Percentiles rank a stretch among this genome's conserved stretches.
Conservation (phyloP, 2,113 vertebrate genomes). For the Anhinga rufa region DNA sequence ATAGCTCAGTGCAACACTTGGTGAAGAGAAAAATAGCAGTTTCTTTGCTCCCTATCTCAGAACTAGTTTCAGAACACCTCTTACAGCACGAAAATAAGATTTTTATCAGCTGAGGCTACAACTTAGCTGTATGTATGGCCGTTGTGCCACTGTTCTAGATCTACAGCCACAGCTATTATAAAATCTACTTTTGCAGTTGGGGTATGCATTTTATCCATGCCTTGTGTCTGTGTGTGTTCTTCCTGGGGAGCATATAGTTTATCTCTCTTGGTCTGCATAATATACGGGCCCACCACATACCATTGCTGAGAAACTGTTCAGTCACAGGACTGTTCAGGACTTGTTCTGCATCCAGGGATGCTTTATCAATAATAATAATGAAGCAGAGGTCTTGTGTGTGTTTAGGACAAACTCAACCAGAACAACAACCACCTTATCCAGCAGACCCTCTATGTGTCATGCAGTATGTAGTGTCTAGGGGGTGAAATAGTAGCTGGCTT, state of each 20-base stretch:
- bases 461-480: no score
- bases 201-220: background rate
- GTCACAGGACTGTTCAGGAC: background rate
- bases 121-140: background rate
- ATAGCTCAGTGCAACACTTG: background rate
- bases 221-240: background rate
- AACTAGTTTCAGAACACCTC: background rate
- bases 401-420: background rate
- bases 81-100: background rate
- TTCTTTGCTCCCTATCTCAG: background rate
- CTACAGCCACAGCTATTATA: background rate
- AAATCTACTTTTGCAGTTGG: background rate
- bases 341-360: background rate
- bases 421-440: background rate
- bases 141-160: background rate
- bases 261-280: background rate
- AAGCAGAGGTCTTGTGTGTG: background rate
- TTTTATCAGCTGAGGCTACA: background rate
- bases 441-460: background rate
- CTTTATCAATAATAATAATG: background rate
- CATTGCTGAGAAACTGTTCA: background rate
- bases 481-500: background rate
- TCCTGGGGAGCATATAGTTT: background rate
- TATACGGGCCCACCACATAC: no score
- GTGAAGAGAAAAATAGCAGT: background rate